Percentiles rank a stretch among this genome's conserved stretches.
These are phyloP conservation scores for Vulpes ferrilata DNA, from an alignment of 2,113 vertebrate genomes.

Conservation along the genomic window DNA sequence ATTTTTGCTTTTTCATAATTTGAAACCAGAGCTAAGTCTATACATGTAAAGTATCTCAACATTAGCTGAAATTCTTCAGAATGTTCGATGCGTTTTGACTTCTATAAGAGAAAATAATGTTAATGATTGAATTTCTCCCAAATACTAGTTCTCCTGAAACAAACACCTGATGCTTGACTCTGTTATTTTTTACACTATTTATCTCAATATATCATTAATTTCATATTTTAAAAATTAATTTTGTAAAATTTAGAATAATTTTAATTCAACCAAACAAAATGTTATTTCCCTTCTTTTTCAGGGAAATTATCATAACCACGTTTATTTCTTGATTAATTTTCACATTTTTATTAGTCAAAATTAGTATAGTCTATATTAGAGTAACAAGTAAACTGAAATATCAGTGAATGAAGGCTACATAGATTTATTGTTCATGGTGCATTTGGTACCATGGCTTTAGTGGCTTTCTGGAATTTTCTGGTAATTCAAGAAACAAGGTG, in stretches of 20 bases:
- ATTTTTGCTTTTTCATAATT: constrained; percentile 39
- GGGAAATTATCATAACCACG: accelerated
- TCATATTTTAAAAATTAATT: constrained; percentile 20
- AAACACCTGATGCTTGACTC: background rate
- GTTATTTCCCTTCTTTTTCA: background rate
- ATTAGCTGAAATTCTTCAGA: constrained; percentile 7
- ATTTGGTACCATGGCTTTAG: background rate
- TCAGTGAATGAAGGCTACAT: background rate
- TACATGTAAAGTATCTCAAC: constrained; percentile 5
- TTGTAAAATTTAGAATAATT: background rate
- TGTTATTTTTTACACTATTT: background rate
- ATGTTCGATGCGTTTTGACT: background rate
- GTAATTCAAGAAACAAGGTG: background rate
- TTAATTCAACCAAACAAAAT: background rate
- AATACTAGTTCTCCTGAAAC: background rate
- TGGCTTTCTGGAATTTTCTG: background rate
- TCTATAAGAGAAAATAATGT: background rate
- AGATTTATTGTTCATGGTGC: background rate
- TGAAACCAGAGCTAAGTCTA: constrained; percentile 18
- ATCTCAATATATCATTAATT: background rate
- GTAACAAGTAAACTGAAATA: background rate
- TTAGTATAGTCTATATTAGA: background rate
- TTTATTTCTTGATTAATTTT: background rate
- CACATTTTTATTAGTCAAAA: background rate
- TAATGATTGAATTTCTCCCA: background rate